A percentile compares a stretch with the other conserved stretches of the same genome.
phyloP scores from a whole-genome alignment of 2,797 vertebrate species.

The Erethizon dorsatum region DNA sequence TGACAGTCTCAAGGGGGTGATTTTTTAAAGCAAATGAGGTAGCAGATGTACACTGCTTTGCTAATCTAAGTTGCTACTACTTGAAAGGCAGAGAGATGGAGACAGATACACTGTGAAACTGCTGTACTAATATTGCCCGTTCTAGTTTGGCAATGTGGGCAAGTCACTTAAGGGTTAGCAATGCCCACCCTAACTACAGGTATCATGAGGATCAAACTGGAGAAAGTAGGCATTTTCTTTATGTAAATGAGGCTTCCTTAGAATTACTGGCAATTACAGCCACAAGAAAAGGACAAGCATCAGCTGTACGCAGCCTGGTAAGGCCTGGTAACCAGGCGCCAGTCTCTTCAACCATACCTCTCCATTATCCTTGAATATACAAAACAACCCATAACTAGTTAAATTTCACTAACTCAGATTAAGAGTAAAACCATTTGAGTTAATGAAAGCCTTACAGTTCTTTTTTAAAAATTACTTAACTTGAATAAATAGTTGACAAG shows the following conservation, averaged over 20 bases:
- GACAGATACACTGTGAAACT: not conserved
- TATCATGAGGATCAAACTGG: not conserved
- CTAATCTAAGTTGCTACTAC: not conserved
- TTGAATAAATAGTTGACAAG: slow-evolving; percentile 82
- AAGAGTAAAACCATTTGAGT: slow-evolving; percentile 72
- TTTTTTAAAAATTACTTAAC: slow-evolving; percentile 75
- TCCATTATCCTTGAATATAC: slow-evolving; percentile 25
- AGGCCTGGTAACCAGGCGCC: not conserved
- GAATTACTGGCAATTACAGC: not conserved
- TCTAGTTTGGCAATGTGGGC: not conserved
- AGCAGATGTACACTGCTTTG: not conserved
- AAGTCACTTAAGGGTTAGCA: not conserved
- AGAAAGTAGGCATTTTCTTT: not conserved
- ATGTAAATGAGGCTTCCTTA: slow-evolving; percentile 34
- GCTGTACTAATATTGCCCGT: not conserved
- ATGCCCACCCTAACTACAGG: not conserved
- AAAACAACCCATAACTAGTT: slow-evolving; percentile 52
- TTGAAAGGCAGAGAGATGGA: slow-evolving; percentile 37
- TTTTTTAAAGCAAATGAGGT: not conserved
- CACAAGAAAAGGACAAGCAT: not conserved
- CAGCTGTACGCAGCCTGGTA: not conserved
- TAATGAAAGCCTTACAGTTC: slow-evolving; percentile 77
- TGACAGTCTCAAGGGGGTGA: not conserved
- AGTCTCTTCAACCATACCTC: not conserved
- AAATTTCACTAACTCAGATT: slow-evolving; percentile 72